phyloP scores from a whole-genome alignment of 2,113 vertebrate genomes.

The Psettodes erumei region DNA sequence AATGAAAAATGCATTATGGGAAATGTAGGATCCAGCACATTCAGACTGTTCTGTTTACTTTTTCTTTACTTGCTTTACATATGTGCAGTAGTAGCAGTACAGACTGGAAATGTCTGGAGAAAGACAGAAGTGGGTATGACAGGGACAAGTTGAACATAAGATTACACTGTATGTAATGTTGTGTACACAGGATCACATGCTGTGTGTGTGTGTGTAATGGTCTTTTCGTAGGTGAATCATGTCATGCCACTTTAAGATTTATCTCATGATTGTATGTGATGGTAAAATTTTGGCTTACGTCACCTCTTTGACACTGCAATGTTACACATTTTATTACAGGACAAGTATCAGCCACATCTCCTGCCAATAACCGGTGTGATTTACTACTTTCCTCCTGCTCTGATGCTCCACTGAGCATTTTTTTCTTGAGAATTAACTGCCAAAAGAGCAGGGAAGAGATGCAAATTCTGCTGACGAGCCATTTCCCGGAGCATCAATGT shows the following conservation, averaged over 20 bases:
- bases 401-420: slow-evolving; percentile 19
- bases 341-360: slow-evolving; percentile 1
- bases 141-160: neutral
- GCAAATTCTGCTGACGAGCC: slow-evolving; percentile 48
- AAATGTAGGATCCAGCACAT: neutral
- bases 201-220: neutral
- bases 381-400: slow-evolving; percentile 5
- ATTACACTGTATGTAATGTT: too few relatives aligned
- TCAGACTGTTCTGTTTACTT: neutral
- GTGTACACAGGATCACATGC: neutral
- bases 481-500: slow-evolving; percentile 36
- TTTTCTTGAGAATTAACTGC: slow-evolving; percentile 36
- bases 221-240: too few relatives aligned
- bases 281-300: neutral
- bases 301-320: neutral
- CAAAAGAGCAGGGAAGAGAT: slow-evolving; percentile 23
- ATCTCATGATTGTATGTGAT: neutral
- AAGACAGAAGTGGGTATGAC: neutral
- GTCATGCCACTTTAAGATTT: neutral
- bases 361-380: slow-evolving; percentile 27
- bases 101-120: neutral
- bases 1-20: neutral
- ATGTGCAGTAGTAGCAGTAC: neutral
- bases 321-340: neutral
- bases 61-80: too few relatives aligned